Base-by-base conservation (phyloP, 2,888 invertebrate species). In the Hyposoter dolosus region DNA sequence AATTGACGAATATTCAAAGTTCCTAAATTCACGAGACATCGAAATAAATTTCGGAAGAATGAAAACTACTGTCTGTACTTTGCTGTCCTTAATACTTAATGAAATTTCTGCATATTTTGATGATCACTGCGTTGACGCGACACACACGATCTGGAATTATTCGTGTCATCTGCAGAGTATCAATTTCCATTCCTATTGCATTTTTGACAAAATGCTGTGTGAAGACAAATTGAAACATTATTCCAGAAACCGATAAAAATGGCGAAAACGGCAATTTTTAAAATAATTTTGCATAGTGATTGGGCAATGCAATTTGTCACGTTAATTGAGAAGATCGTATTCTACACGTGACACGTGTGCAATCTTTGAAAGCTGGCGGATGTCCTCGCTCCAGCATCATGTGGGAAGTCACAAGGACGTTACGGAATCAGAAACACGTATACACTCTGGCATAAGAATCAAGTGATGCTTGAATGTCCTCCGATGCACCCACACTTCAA, bases 341-440 rank as follows among this genome's bases (percentile, higher is more conserved):
- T 23, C 35, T 4, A 40, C 40, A 10, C 40, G 69, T 83, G 68
- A 60, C 74, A 43, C 23, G 66, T 75, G 50, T 83, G 83, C 75
- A 75, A 75, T 75, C 56, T 47, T 63, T 47, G 66, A 81, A 65
- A 53, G 56, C 71, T 60, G 84, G 72, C 76, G 28, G 77, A 81
- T 81, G 84, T 84, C 84, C 84, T 84, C 84, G 81, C 81, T 74
- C 77, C 45, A 56, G 53, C 76, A 43, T 43, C 68, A 86, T 90
- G 91, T 90, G 89, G 88, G 90, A 89, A 88, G 90, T 82, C 77
- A 89, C 91, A 92, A 92, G 91, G 92, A 91, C 91, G 90, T 90
- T 90, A 88, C 85, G 85, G 88, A 86, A 88, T 89, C 87, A 87
- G 71, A 19, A 32, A 50, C 19, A 50, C n/a, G 17, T 43, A 60